Evolutionary conservation across 1,140 invertebrate genomes (phyloP), one percentile per base, ranked within the genome.

Genomic region (Lysiphlebus fabarum): DNA sequence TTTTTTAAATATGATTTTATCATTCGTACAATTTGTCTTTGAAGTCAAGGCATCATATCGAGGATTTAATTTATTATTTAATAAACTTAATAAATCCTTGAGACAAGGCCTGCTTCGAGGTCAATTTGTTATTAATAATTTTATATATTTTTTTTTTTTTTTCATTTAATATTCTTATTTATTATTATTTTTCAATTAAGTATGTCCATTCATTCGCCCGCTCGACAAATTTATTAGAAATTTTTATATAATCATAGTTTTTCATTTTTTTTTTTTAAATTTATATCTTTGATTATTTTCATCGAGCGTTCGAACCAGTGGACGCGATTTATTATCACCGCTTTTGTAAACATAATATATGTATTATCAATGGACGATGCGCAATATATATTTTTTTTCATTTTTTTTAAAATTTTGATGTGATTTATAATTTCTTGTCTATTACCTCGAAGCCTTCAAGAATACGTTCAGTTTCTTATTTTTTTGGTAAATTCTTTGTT

Each of bases 301-400:
- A 70, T 77, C 75, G 72, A 76, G 67, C 72, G 75, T 69, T 75
- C 74, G 70, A 77, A 76, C 62, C 56, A 68, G 71, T 64, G 62
- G 63, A 67, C 62, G 45, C 53, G 53, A 62, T 65, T 64, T 59
- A 59, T 61, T 65, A 72, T 6, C 12, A 12, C 12, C 9, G 26
- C 67, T 68, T 72, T 70, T 66, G 62, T 56, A 59, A 67, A 67
- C 61, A 53, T 62, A 67, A 68, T 54, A 57, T 55, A 57, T 55
- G 60, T 64, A 55, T 63, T 63, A 63, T 58, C 55, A 40, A 49
- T 58, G 40, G 56, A 58, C 56, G 56, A 58, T 41, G 56, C 56
- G 41, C 42, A 58, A 12, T 38, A 9, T 33, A 40, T 8, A 3
- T 40, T 40, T 40, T 1, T 3, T 40, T 40, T 40, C 2, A 8